Base-by-base conservation (phyloP, 1,140 invertebrate species). In the Mamestra configurata region DNA sequence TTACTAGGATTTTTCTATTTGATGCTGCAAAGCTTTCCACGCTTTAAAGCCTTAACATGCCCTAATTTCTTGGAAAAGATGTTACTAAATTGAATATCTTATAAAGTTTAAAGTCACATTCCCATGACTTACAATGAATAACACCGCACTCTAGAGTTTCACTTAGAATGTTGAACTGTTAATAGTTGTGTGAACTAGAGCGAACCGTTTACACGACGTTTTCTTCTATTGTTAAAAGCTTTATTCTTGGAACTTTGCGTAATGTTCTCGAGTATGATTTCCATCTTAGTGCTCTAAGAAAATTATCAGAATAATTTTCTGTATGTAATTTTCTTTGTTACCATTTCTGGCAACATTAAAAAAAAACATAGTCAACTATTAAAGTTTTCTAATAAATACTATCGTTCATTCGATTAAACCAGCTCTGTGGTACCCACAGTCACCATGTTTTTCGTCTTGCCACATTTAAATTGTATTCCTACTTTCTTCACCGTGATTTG, bases 381-480 rank as follows among this genome's bases (percentile, higher is more conserved):
- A n/a, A n/a, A n/a, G n/a, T n/a, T n/a, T n/a, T n/a, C n/a, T n/a
- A n/a, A n/a, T n/a, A n/a, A n/a, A 8, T 37, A 37, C 10, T 37
- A 37, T 5, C 1, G 10, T 37, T 8, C 35, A 1, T 8, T 2
- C 35, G 10, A 37, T 43, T 37, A 37, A 64, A 37, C 27, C 8
- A 64, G 31, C 40, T 10, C 8, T 43, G 40, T 43, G 40, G 40
- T 11, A 11, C 11, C 11, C 11, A n/a, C n/a, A n/a, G n/a, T n/a
- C n/a, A 11, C 40, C 40, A 43, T 43, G 1, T 43, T 43, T 10
- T 43, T 10, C 8, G 18, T 53, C 59, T 37, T 15, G n/a, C n/a
- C 8, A 37, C n/a, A 64, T 64, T 64, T 64, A 37, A 31, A 64
- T 64, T 61, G 31, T 35, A 61, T 64, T 64, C 7, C 37, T 37